Evolutionary conservation across 2,797 vertebrate genomes (phyloP).

Genomic region (Chiroxiphia lanceolata): DNA sequence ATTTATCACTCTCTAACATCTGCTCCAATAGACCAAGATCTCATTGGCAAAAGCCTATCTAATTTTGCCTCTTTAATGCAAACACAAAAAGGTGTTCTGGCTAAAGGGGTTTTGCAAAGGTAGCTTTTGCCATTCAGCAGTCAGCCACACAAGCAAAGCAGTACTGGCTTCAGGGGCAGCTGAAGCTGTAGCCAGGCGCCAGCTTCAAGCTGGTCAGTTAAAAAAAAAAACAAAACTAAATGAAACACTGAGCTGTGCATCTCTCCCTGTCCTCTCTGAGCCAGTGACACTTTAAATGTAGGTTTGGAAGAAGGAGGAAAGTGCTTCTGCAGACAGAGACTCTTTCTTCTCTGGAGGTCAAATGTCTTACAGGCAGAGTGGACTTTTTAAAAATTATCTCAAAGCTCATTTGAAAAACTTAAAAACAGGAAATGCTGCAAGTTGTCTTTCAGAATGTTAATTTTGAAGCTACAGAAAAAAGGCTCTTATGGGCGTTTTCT

Average conservation of each 20-base stretch:
- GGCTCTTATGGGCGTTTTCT: background rate
- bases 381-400: background rate
- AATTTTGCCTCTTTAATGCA: background rate
- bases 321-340: background rate
- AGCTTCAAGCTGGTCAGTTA: background rate
- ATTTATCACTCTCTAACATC: background rate
- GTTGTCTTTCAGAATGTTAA: constrained; percentile 4
- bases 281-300: background rate
- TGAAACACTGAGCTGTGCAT: background rate
- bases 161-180: background rate
- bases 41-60: background rate
- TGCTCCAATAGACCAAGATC: background rate
- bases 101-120: background rate
- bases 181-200: background rate
- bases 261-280: background rate
- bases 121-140: background rate
- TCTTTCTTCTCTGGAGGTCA: background rate
- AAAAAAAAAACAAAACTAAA: background rate
- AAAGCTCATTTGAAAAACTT: constrained; percentile 26
- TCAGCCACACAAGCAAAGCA: background rate
- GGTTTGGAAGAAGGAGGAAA: background rate
- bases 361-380: background rate
- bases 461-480: background rate
- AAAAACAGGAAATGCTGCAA: background rate
- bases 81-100: background rate